These are phyloP conservation scores for Jordanella pulchra DNA, from an alignment of 2,797 vertebrate genomes.

Conservation along the genomic window DNA sequence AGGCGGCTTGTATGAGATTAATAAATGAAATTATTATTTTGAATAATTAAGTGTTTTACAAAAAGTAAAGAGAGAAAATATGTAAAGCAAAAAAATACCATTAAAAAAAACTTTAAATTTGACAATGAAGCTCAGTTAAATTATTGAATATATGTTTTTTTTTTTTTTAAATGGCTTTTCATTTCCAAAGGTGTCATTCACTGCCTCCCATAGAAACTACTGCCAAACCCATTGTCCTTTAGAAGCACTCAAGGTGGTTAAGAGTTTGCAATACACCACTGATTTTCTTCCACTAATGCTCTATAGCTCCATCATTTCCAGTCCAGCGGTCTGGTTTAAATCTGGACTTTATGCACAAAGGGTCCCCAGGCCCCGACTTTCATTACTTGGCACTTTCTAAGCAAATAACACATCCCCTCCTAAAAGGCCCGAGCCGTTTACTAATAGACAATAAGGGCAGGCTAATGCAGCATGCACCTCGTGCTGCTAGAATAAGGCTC, in stretches of 20 bases:
- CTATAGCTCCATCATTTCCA: conserved; percentile 56
- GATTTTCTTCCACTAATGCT: conserved; percentile 51
- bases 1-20: no score
- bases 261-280: conserved; percentile 51
- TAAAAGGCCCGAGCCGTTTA: conserved; percentile 77
- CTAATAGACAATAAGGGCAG: conserved; percentile 69
- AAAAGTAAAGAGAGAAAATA: no score
- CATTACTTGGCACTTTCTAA: conserved; percentile 74
- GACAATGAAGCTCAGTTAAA: not conserved
- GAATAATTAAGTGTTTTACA: no score
- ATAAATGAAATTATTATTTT: no score
- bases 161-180: not conserved
- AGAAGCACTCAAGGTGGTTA: conserved; percentile 50
- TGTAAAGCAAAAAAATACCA: not conserved
- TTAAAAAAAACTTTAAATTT: not conserved
- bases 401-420: conserved; percentile 82
- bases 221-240: conserved; percentile 34
- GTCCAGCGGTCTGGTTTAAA: conserved; percentile 42
- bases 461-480: conserved; percentile 49
- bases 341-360: conserved; percentile 38
- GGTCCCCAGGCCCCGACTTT: conserved; percentile 73
- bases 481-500: conserved; percentile 8
- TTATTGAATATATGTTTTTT: not conserved
- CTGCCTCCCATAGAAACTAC: not conserved
- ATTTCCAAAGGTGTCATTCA: not conserved